Evolutionary conservation across 2,113 vertebrate species (phyloP).

Genomic region (Ophthalmolycus amberensis): DNA sequence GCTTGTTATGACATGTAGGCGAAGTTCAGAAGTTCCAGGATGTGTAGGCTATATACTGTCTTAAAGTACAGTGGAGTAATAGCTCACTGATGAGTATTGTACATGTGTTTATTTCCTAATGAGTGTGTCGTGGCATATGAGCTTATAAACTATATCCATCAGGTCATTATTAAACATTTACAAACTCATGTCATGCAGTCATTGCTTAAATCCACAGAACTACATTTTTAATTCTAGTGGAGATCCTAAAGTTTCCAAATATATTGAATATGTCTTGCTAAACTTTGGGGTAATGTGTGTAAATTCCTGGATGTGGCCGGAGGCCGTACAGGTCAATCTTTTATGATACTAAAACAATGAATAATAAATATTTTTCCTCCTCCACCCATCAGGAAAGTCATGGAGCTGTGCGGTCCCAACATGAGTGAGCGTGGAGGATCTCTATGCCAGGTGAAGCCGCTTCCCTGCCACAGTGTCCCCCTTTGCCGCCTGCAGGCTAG

Average conservation of each 20-base stretch:
- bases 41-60: background rate
- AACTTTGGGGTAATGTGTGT: no score
- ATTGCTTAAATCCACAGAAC: background rate
- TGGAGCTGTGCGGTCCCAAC: constrained; percentile 71
- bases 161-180: background rate
- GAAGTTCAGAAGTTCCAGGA: background rate
- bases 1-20: background rate
- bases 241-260: background rate
- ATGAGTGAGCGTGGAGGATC: constrained; percentile 63
- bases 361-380: background rate
- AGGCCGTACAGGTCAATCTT: background rate
- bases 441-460: constrained; percentile 74
- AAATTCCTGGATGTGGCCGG: background rate
- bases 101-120: background rate
- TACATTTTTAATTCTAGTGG: background rate
- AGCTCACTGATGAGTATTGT: background rate
- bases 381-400: constrained; percentile 22
- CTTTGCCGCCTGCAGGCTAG: constrained; percentile 63
- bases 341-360: background rate
- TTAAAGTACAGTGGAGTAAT: background rate
- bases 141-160: background rate
- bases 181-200: background rate
- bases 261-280: background rate
- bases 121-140: background rate
- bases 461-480: constrained; percentile 52